A percentile compares a stretch with the other conserved stretches of the same genome.
phyloP scores from a whole-genome alignment of 1,140 invertebrate genomes.

The Calephelis virginiensis region DNA sequence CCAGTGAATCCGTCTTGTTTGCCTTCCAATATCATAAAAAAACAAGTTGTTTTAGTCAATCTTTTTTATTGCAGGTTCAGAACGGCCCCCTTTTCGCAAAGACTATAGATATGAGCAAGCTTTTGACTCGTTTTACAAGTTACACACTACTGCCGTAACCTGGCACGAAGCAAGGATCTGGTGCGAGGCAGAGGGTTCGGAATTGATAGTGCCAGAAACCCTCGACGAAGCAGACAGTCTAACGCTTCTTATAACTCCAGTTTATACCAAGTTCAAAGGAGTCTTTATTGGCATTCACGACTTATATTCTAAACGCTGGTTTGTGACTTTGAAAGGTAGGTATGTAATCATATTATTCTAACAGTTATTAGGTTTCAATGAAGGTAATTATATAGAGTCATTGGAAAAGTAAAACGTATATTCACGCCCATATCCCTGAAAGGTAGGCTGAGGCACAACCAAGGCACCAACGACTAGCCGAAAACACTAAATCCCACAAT shows the following conservation, averaged over 20 bases:
- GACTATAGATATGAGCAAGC: slow-evolving; percentile 54
- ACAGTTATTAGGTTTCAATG: too few relatives aligned
- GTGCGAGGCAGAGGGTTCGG: slow-evolving; percentile 55
- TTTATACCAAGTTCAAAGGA: slow-evolving; percentile 39
- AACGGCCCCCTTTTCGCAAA: slow-evolving; percentile 42
- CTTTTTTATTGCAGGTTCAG: slow-evolving; percentile 30
- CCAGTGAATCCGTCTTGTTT: too few relatives aligned
- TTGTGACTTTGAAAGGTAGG: slow-evolving; percentile 47
- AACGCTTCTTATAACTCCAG: slow-evolving; percentile 41
- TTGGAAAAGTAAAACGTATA: too few relatives aligned
- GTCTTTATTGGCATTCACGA: slow-evolving; percentile 50
- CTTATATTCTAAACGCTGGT: slow-evolving; percentile 49
- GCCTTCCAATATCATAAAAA: too few relatives aligned
- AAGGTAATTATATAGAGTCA: too few relatives aligned
- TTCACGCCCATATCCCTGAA: too few relatives aligned
- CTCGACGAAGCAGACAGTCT: slow-evolving; percentile 55
- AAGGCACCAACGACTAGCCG: too few relatives aligned
- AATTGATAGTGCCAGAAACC: slow-evolving; percentile 47
- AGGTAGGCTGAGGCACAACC: too few relatives aligned
- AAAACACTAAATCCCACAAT: too few relatives aligned
- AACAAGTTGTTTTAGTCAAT: not conserved
- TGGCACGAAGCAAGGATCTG: slow-evolving; percentile 53
- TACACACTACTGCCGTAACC: slow-evolving; percentile 41
- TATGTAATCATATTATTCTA: not conserved
- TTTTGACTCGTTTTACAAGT: slow-evolving; percentile 58